Evolutionary conservation across 2,797 vertebrate genomes (phyloP).

Genomic region (Trachurus trachurus): DNA sequence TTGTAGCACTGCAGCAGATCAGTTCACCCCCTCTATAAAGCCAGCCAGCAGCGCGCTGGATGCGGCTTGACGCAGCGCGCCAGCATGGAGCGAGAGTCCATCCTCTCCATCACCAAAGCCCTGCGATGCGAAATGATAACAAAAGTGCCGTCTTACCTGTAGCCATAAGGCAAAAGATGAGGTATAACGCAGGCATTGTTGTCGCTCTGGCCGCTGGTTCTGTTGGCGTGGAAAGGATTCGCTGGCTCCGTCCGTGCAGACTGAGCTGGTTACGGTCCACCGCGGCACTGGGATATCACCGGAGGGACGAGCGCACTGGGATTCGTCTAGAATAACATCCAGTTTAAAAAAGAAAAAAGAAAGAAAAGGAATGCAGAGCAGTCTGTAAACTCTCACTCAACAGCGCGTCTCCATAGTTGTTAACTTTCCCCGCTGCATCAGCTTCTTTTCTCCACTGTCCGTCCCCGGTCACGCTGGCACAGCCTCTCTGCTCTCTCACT

Average conservation of each 20-base stretch:
- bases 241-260: constrained; percentile 57
- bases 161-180: constrained; percentile 84
- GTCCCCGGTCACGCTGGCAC: constrained; percentile 46
- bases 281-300: constrained; percentile 60
- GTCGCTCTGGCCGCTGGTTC: constrained; percentile 47
- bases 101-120: constrained; percentile 32
- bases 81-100: constrained; percentile 51
- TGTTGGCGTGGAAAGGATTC: constrained; percentile 54
- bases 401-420: constrained; percentile 66
- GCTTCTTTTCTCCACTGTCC: constrained; percentile 46
- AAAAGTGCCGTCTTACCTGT: constrained; percentile 81
- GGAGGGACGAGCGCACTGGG: constrained; percentile 46
- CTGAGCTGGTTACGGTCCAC: constrained; percentile 66
- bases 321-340: constrained; percentile 64
- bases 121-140: constrained; percentile 2
- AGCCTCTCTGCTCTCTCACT: constrained; percentile 25
- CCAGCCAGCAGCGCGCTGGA: constrained; percentile 44
- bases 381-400: constrained; percentile 63
- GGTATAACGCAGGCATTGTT: constrained; percentile 80
- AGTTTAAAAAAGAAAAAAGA: constrained; percentile 8
- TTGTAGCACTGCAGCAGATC: constrained; percentile 74
- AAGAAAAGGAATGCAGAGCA: constrained; percentile 27
- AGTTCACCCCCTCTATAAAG: constrained; percentile 11
- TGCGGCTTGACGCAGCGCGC: constrained; percentile 81
- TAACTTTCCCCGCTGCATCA: constrained; percentile 76